Evolutionary conservation across 1,140 invertebrate genomes (phyloP), one percentile per base, ranked within the genome.

Genomic region (Monomorium pharaonis): DNA sequence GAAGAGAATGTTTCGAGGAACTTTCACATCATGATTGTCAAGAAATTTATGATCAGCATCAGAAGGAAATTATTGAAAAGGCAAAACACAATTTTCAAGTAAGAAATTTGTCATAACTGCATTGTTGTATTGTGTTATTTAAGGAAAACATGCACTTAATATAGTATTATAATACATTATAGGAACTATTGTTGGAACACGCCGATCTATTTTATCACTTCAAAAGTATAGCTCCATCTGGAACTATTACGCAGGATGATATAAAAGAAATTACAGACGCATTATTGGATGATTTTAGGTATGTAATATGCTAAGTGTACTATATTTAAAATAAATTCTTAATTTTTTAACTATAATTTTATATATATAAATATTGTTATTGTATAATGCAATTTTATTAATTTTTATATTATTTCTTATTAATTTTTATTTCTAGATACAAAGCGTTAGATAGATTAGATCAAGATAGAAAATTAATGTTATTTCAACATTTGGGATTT

Each of bases 401-500:
- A n/a, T n/a, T n/a, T n/a, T n/a, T n/a, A n/a, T n/a, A n/a, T n/a
- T n/a, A n/a, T n/a, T n/a, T n/a, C n/a, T n/a, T n/a, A n/a, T n/a
- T n/a, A n/a, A 67, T 37, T 21, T 24, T 6, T 78, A 42, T n/a
- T 24, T 91, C 77, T 81, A 97, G 98, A 95, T 99, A 98, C 94
- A 98, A 99, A 95, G 97, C 98, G 91, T 96, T 99, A 91, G 98
- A 99, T 94, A 96, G 98, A 86, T 95, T 99, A 91, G 98, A 99
- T 95, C 98, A 99, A 95, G 99, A 99, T 92, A 95, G 99, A 86
- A 98, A 98, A 92, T 95, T 99, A 81, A 98, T 99, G 96, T 95
- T 99, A 33, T 98, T 99, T 86, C 98, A 99, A 93, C 99, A 99
- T 95, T 95, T 99, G 37, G 98, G 98, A 70, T 99, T 99, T 95